Evolutionary conservation across 2,797 vertebrate genomes (phyloP).

Genomic region (Erethizon dorsatum): DNA sequence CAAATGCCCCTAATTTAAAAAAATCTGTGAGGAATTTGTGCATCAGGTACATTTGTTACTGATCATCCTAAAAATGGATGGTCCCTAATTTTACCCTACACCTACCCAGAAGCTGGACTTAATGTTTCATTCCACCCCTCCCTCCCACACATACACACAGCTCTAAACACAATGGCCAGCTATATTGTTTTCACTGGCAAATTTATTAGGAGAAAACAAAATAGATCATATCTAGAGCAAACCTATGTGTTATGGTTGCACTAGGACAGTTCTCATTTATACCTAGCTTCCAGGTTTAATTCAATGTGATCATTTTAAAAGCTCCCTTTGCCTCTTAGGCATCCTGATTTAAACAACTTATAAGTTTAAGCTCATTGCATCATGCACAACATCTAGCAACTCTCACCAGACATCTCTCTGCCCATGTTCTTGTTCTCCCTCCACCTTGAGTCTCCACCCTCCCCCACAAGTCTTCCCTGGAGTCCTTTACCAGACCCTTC

Average conservation of each 20-base stretch:
- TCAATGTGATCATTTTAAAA: slow-evolving; percentile 8
- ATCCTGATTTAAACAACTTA: not conserved
- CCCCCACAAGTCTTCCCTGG: not conserved
- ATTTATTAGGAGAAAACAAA: not conserved
- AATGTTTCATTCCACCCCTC: not conserved
- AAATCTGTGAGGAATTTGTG: not conserved
- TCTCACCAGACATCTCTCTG: not conserved
- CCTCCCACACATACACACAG: not conserved
- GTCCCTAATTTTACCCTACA: not conserved
- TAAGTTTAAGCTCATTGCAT: not conserved
- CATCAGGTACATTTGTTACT: not conserved
- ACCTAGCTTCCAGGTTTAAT: not conserved
- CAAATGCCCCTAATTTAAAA: not conserved
- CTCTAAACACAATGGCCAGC: not conserved
- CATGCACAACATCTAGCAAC: not conserved
- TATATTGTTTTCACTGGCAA: not conserved
- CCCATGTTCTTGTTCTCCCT: not conserved
- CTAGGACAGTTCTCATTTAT: not conserved
- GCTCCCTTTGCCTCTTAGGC: not conserved
- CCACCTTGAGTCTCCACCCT: not conserved
- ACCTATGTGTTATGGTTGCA: not conserved
- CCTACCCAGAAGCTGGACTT: not conserved
- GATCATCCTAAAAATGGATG: not conserved
- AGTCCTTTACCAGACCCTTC: not conserved
- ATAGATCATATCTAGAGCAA: not conserved